phyloP scores from a whole-genome alignment of 2,888 invertebrate species.

The Mylabris sibirica region DNA sequence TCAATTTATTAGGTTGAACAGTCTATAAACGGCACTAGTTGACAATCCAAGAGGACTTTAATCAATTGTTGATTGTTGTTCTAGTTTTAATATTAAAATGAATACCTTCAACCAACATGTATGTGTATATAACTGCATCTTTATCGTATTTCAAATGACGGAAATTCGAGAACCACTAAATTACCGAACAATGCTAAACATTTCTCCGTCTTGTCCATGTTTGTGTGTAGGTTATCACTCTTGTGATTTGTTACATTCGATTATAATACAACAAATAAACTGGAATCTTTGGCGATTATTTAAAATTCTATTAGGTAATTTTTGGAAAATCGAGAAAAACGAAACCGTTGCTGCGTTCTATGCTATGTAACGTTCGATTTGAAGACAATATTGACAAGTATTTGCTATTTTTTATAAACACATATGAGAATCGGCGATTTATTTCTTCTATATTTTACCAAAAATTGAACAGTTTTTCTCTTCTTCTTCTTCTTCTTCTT shows the following conservation, averaged over 20 bases:
- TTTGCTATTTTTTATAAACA: conserved; percentile 4
- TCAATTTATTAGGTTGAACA: conserved; percentile 51
- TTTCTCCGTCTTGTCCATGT: background rate
- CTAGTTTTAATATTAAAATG: background rate
- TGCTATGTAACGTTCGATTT: background rate
- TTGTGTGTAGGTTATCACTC: background rate
- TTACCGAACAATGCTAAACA: conserved; percentile 30
- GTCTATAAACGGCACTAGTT: conserved; percentile 42
- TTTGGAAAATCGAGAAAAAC: background rate
- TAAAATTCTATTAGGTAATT: background rate
- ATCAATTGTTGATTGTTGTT: background rate
- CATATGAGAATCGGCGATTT: too few species aligned
- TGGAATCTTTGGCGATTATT: background rate
- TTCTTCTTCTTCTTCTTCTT: too few species aligned
- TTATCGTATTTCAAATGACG: conserved; percentile 32
- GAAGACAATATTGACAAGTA: background rate
- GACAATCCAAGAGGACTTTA: background rate
- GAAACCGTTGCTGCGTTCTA: too few species aligned
- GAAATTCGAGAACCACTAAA: conserved; percentile 33
- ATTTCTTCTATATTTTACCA: too few species aligned
- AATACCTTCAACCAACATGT: background rate
- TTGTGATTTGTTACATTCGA: conserved; percentile 1
- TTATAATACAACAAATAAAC: background rate
- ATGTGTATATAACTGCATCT: conserved; percentile 28
- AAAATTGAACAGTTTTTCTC: too few species aligned